Conservation (phyloP, 92 coral and sea anemone genomes). For the Anthopleura xanthogrammica region DNA sequence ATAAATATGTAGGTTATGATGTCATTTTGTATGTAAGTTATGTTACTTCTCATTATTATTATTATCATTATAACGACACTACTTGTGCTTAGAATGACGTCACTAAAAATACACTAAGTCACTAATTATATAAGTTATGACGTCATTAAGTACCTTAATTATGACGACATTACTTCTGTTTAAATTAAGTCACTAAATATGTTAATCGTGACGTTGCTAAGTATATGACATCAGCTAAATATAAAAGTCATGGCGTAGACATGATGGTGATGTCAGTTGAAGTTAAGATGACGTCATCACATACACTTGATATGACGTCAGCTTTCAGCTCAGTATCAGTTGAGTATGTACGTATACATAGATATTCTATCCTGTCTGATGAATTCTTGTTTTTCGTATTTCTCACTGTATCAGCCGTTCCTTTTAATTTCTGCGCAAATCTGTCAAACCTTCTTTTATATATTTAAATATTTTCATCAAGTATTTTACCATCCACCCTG, state of each 20-base stretch:
- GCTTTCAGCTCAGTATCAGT: too few relatives aligned
- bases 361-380: neutral
- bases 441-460: neutral
- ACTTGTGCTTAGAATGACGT: neutral
- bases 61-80: neutral
- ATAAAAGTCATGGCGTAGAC: too few relatives aligned
- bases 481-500: neutral
- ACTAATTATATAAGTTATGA: neutral
- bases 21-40: too few relatives aligned
- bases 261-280: neutral
- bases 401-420: neutral
- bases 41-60: too few relatives aligned
- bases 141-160: too few relatives aligned
- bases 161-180: too few relatives aligned
- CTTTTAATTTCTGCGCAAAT: neutral
- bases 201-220: neutral
- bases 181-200: neutral
- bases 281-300: neutral
- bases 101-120: neutral
- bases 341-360: too few relatives aligned
- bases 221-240: neutral
- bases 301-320: neutral
- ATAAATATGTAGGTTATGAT: too few relatives aligned
- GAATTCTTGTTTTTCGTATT: neutral
- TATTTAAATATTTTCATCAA: neutral